Evolutionary conservation across 2,888 invertebrate genomes (phyloP).

Genomic region (Epiblema foenella): DNA sequence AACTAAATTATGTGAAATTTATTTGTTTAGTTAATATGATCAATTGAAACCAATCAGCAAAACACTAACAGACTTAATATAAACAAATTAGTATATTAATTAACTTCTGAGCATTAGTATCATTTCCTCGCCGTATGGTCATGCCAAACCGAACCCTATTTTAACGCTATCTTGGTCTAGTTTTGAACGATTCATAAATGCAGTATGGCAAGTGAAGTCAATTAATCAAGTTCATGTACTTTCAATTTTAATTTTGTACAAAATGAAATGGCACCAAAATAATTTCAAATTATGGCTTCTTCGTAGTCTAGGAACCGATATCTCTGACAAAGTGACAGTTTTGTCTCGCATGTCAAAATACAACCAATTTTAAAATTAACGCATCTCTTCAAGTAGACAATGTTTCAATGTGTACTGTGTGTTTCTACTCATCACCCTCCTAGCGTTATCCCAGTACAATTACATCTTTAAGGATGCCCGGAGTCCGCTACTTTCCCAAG

Average conservation of each 20-base stretch:
- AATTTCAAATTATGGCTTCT: constrained; percentile 41
- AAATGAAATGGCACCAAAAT: constrained; percentile 40
- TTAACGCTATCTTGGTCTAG: constrained; percentile 46
- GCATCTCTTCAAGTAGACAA: no score
- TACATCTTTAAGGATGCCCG: no score
- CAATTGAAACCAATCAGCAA: constrained; percentile 13
- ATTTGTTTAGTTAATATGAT: not conserved
- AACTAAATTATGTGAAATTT: constrained; percentile 9
- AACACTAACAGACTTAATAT: constrained; percentile 1
- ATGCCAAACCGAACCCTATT: constrained; percentile 48
- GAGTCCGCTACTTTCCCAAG: no score
- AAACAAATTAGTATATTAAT: constrained; percentile 24
- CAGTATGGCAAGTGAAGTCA: constrained; percentile 25
- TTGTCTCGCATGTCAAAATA: no score
- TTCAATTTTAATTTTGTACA: constrained; percentile 22
- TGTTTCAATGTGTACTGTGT: no score
- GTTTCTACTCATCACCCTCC: no score
- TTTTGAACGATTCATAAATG: constrained; percentile 36
- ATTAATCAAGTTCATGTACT: constrained; percentile 4
- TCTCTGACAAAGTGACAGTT: no score
- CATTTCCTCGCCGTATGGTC: constrained; percentile 40
- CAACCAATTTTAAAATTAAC: no score
- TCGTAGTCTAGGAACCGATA: constrained; percentile 23
- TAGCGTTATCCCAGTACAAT: no score
- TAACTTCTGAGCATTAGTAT: constrained; percentile 38